Evolutionary conservation across 2,888 invertebrate species (phyloP).

Genomic region (Panzeria rudis): DNA sequence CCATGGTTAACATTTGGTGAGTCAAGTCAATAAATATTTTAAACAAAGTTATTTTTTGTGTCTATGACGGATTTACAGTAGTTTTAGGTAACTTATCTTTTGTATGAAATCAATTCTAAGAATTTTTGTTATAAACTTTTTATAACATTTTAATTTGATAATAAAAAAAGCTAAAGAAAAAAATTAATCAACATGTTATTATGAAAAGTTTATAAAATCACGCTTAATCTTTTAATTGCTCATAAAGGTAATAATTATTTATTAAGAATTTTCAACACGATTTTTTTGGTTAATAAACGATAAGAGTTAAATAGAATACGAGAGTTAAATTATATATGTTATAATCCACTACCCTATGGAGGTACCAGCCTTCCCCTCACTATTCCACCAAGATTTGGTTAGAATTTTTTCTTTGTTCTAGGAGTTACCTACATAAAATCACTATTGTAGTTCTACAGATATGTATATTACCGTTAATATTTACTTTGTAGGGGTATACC

Average conservation of each 20-base stretch:
- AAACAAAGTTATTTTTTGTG: background rate
- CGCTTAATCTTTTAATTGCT: slow-evolving; percentile 33
- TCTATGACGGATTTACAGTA: slow-evolving; percentile 2
- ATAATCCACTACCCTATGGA: no score
- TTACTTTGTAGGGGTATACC: no score
- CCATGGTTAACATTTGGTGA: background rate
- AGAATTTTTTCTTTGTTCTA: no score
- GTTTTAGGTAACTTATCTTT: background rate
- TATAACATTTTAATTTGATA: background rate
- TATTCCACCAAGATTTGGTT: no score
- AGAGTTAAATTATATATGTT: no score
- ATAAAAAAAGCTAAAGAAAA: background rate
- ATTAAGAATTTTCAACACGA: slow-evolving; percentile 23
- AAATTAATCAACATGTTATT: slow-evolving; percentile 2
- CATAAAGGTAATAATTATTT: slow-evolving; percentile 45
- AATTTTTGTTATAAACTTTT: background rate
- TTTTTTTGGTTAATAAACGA: background rate
- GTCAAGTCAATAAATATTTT: background rate
- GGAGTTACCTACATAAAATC: no score
- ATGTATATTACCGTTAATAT: no score
- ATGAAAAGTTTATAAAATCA: slow-evolving; percentile 10
- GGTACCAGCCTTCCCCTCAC: no score
- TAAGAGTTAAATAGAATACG: no score
- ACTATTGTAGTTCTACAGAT: no score
- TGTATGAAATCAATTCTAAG: slow-evolving; percentile 14